These are phyloP conservation scores for Thecocarcelia acutangulata DNA, from an alignment of 2,888 invertebrate genomes.

Conservation along the genomic window DNA sequence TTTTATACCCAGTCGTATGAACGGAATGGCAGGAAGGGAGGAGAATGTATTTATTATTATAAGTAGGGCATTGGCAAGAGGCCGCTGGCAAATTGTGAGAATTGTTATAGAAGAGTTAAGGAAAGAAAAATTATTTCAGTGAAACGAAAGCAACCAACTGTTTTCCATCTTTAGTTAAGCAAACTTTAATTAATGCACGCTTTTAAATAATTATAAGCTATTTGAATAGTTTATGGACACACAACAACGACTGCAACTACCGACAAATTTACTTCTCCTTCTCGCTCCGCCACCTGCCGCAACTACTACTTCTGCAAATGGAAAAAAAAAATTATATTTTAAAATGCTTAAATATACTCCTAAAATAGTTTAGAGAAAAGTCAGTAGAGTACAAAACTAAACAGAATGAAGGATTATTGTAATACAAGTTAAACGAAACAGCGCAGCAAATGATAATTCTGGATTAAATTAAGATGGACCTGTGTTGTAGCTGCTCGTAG, in stretches of 20 bases:
- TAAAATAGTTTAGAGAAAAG: constrained; percentile 43
- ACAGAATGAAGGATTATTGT: constrained; percentile 19
- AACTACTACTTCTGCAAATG: neutral
- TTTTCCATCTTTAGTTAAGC: constrained; percentile 54
- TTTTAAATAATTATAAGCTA: constrained; percentile 79
- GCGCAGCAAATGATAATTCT: constrained; percentile 68
- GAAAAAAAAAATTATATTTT: constrained; percentile 40
- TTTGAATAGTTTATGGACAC: constrained; percentile 78
- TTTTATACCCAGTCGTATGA: constrained; percentile 32
- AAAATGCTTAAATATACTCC: constrained; percentile 55
- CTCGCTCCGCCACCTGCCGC: constrained; percentile 24
- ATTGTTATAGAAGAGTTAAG: constrained; percentile 55
- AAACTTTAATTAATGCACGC: constrained; percentile 78
- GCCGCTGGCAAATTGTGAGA: constrained; percentile 53
- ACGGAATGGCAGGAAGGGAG: constrained; percentile 16
- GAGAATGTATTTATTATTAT: constrained; percentile 53
- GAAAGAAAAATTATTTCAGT: constrained; percentile 47
- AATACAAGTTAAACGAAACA: constrained; percentile 73
- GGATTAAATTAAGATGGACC: constrained; percentile 38
- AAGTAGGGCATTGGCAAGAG: constrained; percentile 56
- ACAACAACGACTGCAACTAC: constrained; percentile 56
- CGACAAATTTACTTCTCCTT: constrained; percentile 28
- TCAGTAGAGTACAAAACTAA: constrained; percentile 39
- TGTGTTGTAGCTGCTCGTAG: neutral
- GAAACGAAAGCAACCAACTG: constrained; percentile 46